Base-by-base conservation (phyloP, 2,113 vertebrate species). In the Heptranchias perlo region DNA sequence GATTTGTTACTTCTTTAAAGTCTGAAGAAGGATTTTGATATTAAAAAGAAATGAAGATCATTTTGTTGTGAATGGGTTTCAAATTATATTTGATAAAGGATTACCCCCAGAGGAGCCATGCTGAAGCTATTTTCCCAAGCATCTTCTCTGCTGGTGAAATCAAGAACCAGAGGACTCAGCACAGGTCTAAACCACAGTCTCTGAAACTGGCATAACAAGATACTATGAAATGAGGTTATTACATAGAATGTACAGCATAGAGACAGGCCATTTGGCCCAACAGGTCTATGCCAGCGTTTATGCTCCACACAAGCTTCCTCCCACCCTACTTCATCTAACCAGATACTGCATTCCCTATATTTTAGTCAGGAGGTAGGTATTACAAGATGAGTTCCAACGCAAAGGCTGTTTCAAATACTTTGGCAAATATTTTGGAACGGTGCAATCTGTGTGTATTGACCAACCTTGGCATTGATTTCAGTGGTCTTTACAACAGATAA, bases 181-280 rank as follows among this genome's bases (percentile, higher is more conserved):
- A 18, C 39, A 94, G 39, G 21, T 94, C 64, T 1, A 39, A 47
- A 67, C n/a, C 62, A 67, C 39, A 69, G 94, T 11, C 94, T 35
- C 62, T 4, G 1, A 44, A 31, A 5, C 65, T 95, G 13, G 65
- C 65, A 69, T 69, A 69, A 95, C 64, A 69, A 7, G 44, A 95
- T 39, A 44, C 92, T 47, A 64, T 44, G 92, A 94, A 94, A 94
- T 65, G 92, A 25, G 58, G 35, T n/a, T 62, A 93, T n/a, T n/a
- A n/a, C n/a, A n/a, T n/a, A n/a, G n/a, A n/a, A n/a, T n/a, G n/a
- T n/a, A n/a, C n/a, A n/a, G n/a, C n/a, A n/a, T n/a, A n/a, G n/a
- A n/a, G n/a, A n/a, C n/a, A n/a, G n/a, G n/a, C n/a, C n/a, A n/a
- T n/a, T n/a, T n/a, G n/a, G n/a, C n/a, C n/a, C n/a, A n/a, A n/a